Conservation (phyloP, 2,113 vertebrate genomes). For the Mormyrus iriodes region DNA sequence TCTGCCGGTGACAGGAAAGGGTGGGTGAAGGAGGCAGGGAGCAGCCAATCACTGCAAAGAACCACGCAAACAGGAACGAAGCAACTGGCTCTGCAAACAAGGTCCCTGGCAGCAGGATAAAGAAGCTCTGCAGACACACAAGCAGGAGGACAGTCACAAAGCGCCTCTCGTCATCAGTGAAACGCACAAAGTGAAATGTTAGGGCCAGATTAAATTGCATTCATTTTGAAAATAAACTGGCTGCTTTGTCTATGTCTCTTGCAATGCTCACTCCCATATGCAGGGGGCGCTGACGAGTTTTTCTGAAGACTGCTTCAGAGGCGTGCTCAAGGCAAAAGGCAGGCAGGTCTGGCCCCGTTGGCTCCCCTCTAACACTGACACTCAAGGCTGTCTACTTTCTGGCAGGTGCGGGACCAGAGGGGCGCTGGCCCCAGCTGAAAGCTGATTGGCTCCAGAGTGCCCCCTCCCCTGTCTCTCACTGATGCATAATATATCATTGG, state of each 20-base stretch:
- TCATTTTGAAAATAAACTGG: background rate
- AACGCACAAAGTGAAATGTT: background rate
- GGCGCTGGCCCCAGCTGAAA: background rate
- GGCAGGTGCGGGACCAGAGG: background rate
- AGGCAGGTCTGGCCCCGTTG: background rate
- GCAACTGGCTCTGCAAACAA: background rate
- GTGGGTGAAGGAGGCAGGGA: background rate
- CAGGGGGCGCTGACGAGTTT: background rate
- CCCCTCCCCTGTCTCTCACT: background rate
- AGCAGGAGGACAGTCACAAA: background rate
- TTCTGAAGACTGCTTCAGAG: background rate
- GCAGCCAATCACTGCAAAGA: background rate
- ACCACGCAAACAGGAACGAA: background rate
- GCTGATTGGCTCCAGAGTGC: background rate
- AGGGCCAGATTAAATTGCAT: background rate
- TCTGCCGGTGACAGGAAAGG: slow-evolving; percentile 54
- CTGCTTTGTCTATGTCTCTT: background rate
- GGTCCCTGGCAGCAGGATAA: background rate
- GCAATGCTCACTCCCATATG: background rate
- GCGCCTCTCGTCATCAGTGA: background rate
- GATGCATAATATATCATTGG: background rate
- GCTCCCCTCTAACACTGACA: background rate
- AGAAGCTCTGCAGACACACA: background rate
- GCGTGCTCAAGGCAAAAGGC: background rate
- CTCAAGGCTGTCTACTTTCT: background rate